Evolutionary conservation across 2,113 vertebrate species (phyloP), one percentile per base, ranked within the genome.

Genomic region (Piprites chloris): DNA sequence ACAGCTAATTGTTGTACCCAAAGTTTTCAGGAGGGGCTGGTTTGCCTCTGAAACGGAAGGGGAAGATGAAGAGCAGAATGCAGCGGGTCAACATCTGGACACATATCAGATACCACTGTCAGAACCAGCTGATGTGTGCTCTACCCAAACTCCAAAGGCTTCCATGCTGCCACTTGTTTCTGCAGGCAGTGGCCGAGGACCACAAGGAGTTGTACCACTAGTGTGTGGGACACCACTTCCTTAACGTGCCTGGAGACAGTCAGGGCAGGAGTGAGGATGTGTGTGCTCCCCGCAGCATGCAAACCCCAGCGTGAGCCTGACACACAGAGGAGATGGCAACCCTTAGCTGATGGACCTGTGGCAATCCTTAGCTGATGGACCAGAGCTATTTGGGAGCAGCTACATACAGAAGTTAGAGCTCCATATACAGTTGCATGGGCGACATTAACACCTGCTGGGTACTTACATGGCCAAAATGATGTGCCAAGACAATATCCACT

Each of bases 391-490:
- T 62, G 59, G 92, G 46, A 81, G 53, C 39, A 81, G 28, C 49
- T 27, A 46, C 12, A 33, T 9, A 37, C 9, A 72, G 46, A 74
- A 90, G 20, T 53, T 79, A 47, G 2, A 85, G 66, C 8, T 44
- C 32, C 67, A 23, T 2, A 12, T 52, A 58, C 19, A 47, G 33
- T 7, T 76, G 52, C 44, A 73, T 1, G 1, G 67, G 53, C 62
- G 83, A 55, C 23, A 50, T 20, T 37, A 75, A 27, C 35, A 79
- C 13, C 17, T 87, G 68, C 44, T 67, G 59, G 50, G 63, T 93
- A 98, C 99, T 99, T 98, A 99, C 99, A 23, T 98, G 97, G 78
- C 99, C 99, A 97, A 99, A 99, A 96, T 99, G 99, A 94, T 99
- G 99, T 12, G 97, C 98, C 98, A 99, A 98, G 95, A 99, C 99